Percentiles rank a stretch among this genome's conserved stretches.
Evolutionary conservation across 1,140 invertebrate genomes (phyloP).

Genomic region (Drosophila mauritiana): DNA sequence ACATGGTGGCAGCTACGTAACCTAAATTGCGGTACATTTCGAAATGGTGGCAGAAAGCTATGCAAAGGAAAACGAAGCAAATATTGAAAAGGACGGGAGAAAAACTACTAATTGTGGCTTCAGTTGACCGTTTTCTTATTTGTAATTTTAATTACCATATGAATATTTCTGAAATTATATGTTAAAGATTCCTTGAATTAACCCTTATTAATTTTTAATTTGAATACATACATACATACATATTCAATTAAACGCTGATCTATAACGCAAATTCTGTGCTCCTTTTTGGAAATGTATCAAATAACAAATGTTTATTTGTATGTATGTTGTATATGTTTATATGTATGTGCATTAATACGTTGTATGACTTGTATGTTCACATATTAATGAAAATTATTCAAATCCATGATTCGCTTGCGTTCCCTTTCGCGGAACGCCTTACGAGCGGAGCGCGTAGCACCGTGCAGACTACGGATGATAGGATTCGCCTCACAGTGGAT

Average conservation of each 20-base stretch:
- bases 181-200: not conserved
- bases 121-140: too few species aligned
- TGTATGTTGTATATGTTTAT: too few species aligned
- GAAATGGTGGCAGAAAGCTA: not conserved
- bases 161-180: not conserved
- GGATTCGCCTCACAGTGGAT: constrained; percentile 9
- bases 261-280: not conserved
- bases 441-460: constrained; percentile 1
- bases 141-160: too few species aligned
- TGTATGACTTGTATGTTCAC: too few species aligned
- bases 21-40: constrained; percentile 11
- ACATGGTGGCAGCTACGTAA: not conserved
- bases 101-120: too few species aligned
- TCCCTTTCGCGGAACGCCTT: constrained; percentile 31
- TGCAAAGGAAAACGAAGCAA: not conserved
- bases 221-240: too few species aligned
- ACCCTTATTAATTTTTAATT: too few species aligned
- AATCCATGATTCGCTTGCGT: constrained; percentile 20
- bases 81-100: too few species aligned
- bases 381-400: too few species aligned
- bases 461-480: constrained; percentile 25
- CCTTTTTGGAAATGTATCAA: not conserved
- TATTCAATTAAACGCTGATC: not conserved
- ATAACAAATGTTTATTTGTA: not conserved
- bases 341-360: too few species aligned